Evolutionary conservation across 1,140 invertebrate species (phyloP), one percentile per base, ranked within the genome.

Genomic region (Uloborus diversus): DNA sequence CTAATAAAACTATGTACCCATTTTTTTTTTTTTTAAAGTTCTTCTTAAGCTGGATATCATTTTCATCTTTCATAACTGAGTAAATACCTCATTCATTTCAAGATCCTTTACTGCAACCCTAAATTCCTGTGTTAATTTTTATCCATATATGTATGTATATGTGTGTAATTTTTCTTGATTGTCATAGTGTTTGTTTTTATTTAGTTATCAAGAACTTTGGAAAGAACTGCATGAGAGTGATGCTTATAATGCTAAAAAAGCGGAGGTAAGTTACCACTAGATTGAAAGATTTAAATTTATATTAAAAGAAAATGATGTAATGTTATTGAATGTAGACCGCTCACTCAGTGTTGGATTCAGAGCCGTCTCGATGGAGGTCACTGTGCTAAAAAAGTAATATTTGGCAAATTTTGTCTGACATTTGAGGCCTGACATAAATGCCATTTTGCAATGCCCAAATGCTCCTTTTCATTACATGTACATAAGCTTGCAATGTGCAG

Each of bases 161-260:
- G n/a, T n/a, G n/a, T n/a, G n/a, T n/a, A n/a, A n/a, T n/a, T n/a
- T n/a, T n/a, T n/a, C n/a, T n/a, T n/a, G n/a, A n/a, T n/a, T n/a
- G n/a, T n/a, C n/a, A n/a, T n/a, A n/a, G n/a, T n/a, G n/a, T 62
- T 47, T 76, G 9, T 62, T 3, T 25, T 35, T 23, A 53, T 35
- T 59, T 42, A 80, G 90, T 81, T 92, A 90, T 85, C 91, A 92
- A 84, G 85, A 88, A 35, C 86, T 90, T 62, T 93, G 92, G 92
- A 88, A 88, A 81, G 89, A 91, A 79, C 80, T 92, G 20, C 91
- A 92, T 81, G 85, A 89, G 66, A 84, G 90, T 17, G 89, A 90
- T 47, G 90, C 92, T 84, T 87, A 90, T 71, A 92, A 91, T 87
- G 89, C 90, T 2, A 86, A 86, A 75, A 88, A 88, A 82, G 90